Base-by-base conservation (phyloP, 2,888 invertebrate species). In the Agapostemon virescens region DNA sequence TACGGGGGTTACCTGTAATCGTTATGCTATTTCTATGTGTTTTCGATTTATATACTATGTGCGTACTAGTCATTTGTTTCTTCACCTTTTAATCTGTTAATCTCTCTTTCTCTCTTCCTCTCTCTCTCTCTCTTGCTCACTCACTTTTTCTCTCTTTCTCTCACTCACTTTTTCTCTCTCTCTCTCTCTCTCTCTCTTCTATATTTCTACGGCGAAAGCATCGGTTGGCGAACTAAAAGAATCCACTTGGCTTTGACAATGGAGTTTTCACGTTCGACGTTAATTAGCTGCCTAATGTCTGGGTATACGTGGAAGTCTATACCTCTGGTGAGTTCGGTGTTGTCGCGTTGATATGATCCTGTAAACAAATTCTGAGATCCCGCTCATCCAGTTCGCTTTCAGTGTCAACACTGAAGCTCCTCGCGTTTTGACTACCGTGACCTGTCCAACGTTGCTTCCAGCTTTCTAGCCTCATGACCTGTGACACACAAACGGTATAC, bases 401-500 rank as follows among this genome's bases (percentile, higher is more conserved):
- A 61, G 93, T 93, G 83, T 93, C 93, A 80, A 93, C 92, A 76
- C 93, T 92, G 85, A 90, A 92, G 84, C 90, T 91, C 74, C 91
- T 89, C 66, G 90, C 85, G n/a, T 88, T 87, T 79, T 89, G 86
- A 15, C 89, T 89, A 77, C 89, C 89, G n/a, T 90, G 89, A 69
- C 90, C 92, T 63, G 91, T 91, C 91, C 92, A 91, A 33, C 92
- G 91, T 81, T 93, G 90, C 84, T 93, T 94, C 94, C 95, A 95
- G 81, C 95, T 94, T 91, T 96, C 96, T 93, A 96, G 93, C 93
- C 96, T 95, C 95, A 96, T 95, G 94, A 96, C 95, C 96, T 96
- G 92, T 6, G 84, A 81, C 83, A 86, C 17, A 86, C 52, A 75
- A 23, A 40, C 13, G 20, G 68, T 11, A 30, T 64, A 49, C n/a